Conservation (phyloP, 2,797 vertebrate species). For the Heteromormyrus szaboi region DNA sequence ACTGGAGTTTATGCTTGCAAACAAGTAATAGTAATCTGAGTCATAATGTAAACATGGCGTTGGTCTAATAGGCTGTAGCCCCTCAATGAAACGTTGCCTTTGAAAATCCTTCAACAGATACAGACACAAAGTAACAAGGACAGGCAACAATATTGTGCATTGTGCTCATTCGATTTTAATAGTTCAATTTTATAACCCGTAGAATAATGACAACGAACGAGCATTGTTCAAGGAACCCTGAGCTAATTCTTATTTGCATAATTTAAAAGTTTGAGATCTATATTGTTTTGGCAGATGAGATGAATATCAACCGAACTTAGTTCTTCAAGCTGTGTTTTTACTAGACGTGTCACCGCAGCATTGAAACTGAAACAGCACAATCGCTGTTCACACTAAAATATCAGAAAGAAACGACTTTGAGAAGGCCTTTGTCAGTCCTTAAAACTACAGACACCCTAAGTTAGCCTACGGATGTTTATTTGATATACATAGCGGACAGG, state of each 20-base stretch:
- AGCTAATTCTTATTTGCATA: slow-evolving; percentile 13
- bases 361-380: slow-evolving; percentile 48
- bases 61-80: slow-evolving; percentile 43
- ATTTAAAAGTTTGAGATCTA: slow-evolving; percentile 44
- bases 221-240: background rate
- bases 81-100: slow-evolving; percentile 32
- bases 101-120: background rate
- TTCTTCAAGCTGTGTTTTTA: slow-evolving; percentile 22
- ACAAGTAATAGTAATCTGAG: background rate
- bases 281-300: slow-evolving; percentile 54
- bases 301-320: slow-evolving; percentile 31
- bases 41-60: slow-evolving; percentile 19
- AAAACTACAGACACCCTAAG: slow-evolving; percentile 52
- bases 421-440: slow-evolving; percentile 39
- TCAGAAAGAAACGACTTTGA: slow-evolving; percentile 49
- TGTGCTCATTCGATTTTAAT: background rate
- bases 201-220: background rate
- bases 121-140: slow-evolving; percentile 43
- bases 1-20: background rate
- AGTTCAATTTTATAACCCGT: background rate
- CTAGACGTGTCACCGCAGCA: background rate
- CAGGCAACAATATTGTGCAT: slow-evolving; percentile 32
- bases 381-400: slow-evolving; percentile 34
- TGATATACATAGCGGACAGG: background rate
- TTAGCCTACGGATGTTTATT: slow-evolving; percentile 23